phyloP scores from a whole-genome alignment of 2,113 vertebrate genomes.

The Probosciger aterrimus region DNA sequence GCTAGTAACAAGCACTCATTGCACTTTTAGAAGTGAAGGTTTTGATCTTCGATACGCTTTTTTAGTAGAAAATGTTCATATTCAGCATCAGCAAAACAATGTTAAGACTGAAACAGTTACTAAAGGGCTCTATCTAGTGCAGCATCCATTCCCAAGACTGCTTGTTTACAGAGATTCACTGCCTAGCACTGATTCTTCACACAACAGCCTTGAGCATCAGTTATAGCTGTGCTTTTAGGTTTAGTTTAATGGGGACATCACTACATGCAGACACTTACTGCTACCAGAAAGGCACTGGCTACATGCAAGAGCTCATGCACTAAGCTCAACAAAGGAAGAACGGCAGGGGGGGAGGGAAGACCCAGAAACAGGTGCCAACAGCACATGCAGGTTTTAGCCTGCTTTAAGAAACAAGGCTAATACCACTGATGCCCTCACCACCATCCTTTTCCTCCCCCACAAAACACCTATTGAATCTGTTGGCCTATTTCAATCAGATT shows the following conservation, averaged over 20 bases:
- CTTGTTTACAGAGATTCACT: neutral
- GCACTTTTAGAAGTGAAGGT: neutral
- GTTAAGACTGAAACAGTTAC: neutral
- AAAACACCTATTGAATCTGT: neutral
- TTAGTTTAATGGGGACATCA: neutral
- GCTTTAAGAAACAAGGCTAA: neutral
- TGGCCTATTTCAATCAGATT: neutral
- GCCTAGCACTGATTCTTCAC: neutral
- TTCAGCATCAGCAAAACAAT: neutral
- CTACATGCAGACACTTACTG: neutral
- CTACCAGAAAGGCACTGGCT: neutral
- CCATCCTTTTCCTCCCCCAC: neutral
- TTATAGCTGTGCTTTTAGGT: neutral
- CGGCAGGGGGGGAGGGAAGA: rapidly evolving
- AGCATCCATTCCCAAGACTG: neutral
- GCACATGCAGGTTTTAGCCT: neutral
- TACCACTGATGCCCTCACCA: neutral
- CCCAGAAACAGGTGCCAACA: neutral
- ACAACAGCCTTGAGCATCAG: neutral
- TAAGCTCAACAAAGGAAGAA: neutral
- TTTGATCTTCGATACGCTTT: neutral
- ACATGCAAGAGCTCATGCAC: neutral
- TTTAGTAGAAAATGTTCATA: neutral
- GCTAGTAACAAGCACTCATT: neutral
- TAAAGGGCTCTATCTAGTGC: neutral